phyloP scores from a whole-genome alignment of 2,113 vertebrate genomes.

The Microcebus murinus region DNA sequence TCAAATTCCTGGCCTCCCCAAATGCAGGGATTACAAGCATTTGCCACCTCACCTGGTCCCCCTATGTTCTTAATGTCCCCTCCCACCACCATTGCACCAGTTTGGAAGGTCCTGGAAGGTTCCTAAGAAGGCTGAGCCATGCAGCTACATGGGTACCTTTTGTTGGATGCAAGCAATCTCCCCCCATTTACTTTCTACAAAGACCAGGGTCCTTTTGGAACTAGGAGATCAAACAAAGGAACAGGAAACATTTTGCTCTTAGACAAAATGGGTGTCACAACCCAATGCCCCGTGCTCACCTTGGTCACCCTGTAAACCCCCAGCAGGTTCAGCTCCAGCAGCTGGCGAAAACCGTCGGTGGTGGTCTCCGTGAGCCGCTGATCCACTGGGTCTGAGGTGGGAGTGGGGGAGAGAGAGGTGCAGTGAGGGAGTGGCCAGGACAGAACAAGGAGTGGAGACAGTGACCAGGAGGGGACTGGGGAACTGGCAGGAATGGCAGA shows the following conservation, averaged over 20 bases:
- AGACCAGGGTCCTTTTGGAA: background rate
- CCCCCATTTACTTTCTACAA: background rate
- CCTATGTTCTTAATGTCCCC: background rate
- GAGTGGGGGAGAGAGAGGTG: background rate
- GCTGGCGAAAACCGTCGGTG: slow-evolving; percentile 86
- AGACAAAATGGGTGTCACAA: fast-evolving
- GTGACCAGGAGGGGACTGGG: no score
- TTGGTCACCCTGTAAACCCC: slow-evolving; percentile 87
- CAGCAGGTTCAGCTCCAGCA: slow-evolving; percentile 90
- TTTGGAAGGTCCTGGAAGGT: background rate
- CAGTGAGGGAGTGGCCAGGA: background rate
- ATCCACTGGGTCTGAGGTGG: slow-evolving; percentile 85
- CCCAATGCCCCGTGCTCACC: slow-evolving; percentile 75
- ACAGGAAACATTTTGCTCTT: background rate
- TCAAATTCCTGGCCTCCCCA: background rate
- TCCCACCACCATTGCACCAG: background rate
- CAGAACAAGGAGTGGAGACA: background rate
- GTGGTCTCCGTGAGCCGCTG: slow-evolving; percentile 86
- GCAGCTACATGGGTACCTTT: background rate
- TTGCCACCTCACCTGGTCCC: no score
- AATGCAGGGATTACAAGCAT: no score
- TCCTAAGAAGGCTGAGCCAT: background rate
- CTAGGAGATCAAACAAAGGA: background rate
- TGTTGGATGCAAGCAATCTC: background rate
- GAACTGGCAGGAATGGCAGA: no score